Percentiles rank a stretch among this genome's conserved stretches.
These are phyloP conservation scores for Dryomyza anilis DNA, from an alignment of 2,888 invertebrate species.

Conservation along the genomic window DNA sequence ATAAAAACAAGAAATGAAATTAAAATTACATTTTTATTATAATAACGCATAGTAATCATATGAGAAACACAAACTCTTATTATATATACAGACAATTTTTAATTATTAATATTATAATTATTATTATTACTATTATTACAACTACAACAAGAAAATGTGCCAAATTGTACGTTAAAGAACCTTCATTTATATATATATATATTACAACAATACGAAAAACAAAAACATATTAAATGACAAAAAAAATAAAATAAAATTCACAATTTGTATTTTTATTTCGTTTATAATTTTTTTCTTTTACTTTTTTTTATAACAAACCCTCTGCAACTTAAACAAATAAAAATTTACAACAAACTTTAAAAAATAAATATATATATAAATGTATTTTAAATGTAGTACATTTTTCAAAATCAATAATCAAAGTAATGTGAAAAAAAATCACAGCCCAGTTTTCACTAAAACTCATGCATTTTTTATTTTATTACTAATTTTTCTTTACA, in stretches of 20 bases:
- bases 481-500: not conserved
- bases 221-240: not conserved
- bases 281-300: not conserved
- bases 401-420: slow-evolving; percentile 24
- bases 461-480: no score
- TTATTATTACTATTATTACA: slow-evolving; percentile 20
- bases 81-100: slow-evolving; percentile 34
- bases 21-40: slow-evolving; percentile 30
- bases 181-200: slow-evolving; percentile 9
- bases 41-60: not conserved
- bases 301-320: not conserved
- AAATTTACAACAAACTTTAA: slow-evolving; percentile 2
- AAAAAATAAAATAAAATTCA: not conserved
- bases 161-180: slow-evolving; percentile 59
- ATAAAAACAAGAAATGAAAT: slow-evolving; percentile 7
- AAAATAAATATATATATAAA: slow-evolving; percentile 22
- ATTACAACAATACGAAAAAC: slow-evolving; percentile 2
- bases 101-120: slow-evolving; percentile 8
- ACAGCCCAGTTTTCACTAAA: slow-evolving; percentile 40
- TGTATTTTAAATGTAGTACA: slow-evolving; percentile 26
- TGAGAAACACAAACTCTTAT: no score
- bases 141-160: slow-evolving; percentile 50
- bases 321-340: slow-evolving; percentile 13
- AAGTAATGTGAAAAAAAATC: slow-evolving; percentile 35
- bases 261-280: not conserved